These are phyloP conservation scores for Notodonta ziczac DNA, from an alignment of 2,888 invertebrate genomes.

Conservation along the genomic window DNA sequence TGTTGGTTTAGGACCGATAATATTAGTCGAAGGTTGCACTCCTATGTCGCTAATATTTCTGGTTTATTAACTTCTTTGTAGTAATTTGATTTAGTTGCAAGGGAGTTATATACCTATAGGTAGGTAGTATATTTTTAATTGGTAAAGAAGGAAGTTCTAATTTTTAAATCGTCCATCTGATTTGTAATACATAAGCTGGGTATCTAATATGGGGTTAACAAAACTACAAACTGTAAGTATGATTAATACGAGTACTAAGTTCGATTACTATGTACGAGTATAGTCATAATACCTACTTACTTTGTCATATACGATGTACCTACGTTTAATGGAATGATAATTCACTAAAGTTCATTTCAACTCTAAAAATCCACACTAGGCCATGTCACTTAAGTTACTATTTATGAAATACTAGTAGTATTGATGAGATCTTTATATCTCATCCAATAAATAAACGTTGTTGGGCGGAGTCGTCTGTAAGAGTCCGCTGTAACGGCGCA, in stretches of 20 bases:
- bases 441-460: conserved; percentile 48
- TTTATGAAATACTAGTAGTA: background rate
- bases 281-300: too few species aligned
- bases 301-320: too few species aligned
- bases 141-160: too few species aligned
- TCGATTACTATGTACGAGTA: too few species aligned
- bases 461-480: conserved; percentile 58
- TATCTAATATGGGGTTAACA: too few species aligned
- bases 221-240: too few species aligned
- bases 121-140: background rate
- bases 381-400: background rate
- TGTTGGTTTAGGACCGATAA: conserved; percentile 71
- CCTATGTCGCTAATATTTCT: conserved; percentile 31
- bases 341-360: too few species aligned
- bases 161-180: too few species aligned
- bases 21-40: conserved; percentile 36
- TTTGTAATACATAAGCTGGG: too few species aligned
- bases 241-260: too few species aligned
- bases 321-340: too few species aligned
- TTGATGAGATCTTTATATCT: conserved; percentile 39
- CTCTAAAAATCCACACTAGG: too few species aligned
- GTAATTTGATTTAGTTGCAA: conserved; percentile 25
- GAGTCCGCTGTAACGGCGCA: conserved; percentile 80
- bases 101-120: background rate
- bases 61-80: conserved; percentile 34